phyloP scores from a whole-genome alignment of 2,888 invertebrate genomes.

The Theretra japonica region DNA sequence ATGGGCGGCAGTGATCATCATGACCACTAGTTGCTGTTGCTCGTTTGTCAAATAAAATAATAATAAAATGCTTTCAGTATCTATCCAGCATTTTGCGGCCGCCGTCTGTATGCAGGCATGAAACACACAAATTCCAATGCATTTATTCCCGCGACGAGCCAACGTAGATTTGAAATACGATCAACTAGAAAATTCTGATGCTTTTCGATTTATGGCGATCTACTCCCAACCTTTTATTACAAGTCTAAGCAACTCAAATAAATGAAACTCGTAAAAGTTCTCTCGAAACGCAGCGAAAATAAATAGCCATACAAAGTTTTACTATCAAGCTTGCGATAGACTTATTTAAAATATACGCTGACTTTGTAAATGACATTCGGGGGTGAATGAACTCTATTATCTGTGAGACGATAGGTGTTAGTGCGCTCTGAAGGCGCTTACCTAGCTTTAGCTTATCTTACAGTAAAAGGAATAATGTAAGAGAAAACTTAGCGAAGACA shows the following conservation, averaged over 20 bases:
- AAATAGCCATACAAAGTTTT: conserved; percentile 20
- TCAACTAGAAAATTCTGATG: too few species aligned
- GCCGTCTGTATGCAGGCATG: too few species aligned
- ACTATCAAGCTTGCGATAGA: neutral
- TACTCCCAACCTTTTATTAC: too few species aligned
- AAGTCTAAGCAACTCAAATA: conserved; percentile 4
- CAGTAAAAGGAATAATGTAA: neutral
- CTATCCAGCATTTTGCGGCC: too few species aligned
- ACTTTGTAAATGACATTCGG: conserved; percentile 10
- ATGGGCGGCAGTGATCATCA: too few species aligned
- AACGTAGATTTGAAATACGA: too few species aligned
- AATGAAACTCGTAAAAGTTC: conserved; percentile 13
- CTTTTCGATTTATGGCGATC: too few species aligned
- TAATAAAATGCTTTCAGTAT: too few species aligned
- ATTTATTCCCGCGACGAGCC: too few species aligned
- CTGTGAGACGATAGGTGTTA: conserved; percentile 1
- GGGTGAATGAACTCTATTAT: conserved; percentile 18
- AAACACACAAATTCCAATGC: too few species aligned
- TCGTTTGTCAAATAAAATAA: too few species aligned
- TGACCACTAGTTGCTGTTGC: too few species aligned
- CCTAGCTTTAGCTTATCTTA: conserved; percentile 18
- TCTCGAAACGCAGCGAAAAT: conserved; percentile 13
- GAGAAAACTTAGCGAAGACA: neutral
- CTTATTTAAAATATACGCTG: conserved; percentile 14
- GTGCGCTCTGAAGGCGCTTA: conserved; percentile 1